Base-by-base conservation (phyloP, 2,113 vertebrate genomes). In the Lynx canadensis region DNA sequence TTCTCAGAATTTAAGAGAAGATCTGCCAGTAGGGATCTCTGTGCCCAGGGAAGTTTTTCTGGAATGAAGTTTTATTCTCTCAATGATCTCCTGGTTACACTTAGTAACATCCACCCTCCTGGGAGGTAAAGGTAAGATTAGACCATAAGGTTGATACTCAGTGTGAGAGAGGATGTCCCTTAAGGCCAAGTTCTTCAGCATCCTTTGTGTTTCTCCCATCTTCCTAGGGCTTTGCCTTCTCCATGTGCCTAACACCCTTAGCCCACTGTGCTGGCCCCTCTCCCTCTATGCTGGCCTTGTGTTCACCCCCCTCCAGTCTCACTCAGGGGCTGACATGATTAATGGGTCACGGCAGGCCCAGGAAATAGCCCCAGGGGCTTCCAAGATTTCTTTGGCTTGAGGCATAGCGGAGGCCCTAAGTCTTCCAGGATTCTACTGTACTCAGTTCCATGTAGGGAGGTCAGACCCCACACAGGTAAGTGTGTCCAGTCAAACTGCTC, bases 381-480 rank as follows among this genome's bases (percentile, higher is more conserved):
- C 79, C 45, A 91, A 74, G 92, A 2, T 95, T 89, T 95, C n/a
- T 85, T 82, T 83, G 79, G n/a, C 80, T 93, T 92, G 52, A 91
- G 33, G 31, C 8, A 74, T 21, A 79, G 48, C 0, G 0, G 69
- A 71, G 68, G 18, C 29, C 66, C 29, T 48, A 36, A 48, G 41
- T 66, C 84, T 41, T 41, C 27, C 19, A 73, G 21, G 25, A 93
- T 18, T 71, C 94, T 73, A 4, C 45, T 79, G 14, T 21, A 7
- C 38, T 95, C 0, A 0, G 1, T 55, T 63, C 19, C 19, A 19
- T 12, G 60, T 85, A 50, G 79, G 33, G 60, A 68, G 69, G 65
- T 15, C 9, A 48, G 60, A 63, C 63, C 29, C 52, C 68, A 89
- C n/a, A 33, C 19, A 93, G 89, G 78, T 63, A 25, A 57, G 19